phyloP scores from a whole-genome alignment of 1,140 invertebrate genomes.

The Bombus affinis region DNA sequence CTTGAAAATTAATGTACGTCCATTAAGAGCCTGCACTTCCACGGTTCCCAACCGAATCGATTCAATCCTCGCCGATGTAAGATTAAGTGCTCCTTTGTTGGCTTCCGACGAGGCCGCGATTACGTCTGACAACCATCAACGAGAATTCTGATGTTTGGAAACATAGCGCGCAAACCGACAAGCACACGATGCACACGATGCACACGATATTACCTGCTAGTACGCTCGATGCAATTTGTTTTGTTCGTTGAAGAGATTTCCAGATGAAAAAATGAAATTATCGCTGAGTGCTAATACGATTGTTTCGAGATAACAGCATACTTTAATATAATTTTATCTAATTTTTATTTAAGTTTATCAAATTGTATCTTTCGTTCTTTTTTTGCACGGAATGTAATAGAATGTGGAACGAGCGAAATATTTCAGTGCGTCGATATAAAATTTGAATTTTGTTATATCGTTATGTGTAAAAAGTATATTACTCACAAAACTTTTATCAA shows the following conservation, averaged over 20 bases:
- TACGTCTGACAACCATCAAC: conserved; percentile 24
- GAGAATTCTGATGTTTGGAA: conserved; percentile 8
- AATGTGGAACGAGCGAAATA: background rate
- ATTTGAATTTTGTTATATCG: background rate
- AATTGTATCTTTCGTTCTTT: background rate
- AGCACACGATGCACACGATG: no score
- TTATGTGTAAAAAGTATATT: no score
- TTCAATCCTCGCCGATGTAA: conserved; percentile 43
- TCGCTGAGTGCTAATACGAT: background rate
- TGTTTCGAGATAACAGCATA: background rate
- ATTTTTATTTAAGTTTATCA: no score
- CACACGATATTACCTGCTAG: background rate
- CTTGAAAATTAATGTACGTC: conserved; percentile 56
- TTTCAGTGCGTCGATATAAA: background rate
- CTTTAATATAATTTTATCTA: no score
- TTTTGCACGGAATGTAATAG: background rate
- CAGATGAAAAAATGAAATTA: background rate
- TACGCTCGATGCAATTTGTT: conserved; percentile 1
- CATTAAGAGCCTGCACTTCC: conserved; percentile 47
- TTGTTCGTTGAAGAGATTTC: background rate
- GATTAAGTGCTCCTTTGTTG: conserved; percentile 61
- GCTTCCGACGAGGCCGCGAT: conserved; percentile 1
- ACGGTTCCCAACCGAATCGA: conserved; percentile 33
- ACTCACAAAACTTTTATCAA: no score
- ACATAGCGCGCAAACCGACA: background rate